Base-by-base conservation (phyloP, 2,797 vertebrate genomes). In the Rhodeus uyekii region DNA sequence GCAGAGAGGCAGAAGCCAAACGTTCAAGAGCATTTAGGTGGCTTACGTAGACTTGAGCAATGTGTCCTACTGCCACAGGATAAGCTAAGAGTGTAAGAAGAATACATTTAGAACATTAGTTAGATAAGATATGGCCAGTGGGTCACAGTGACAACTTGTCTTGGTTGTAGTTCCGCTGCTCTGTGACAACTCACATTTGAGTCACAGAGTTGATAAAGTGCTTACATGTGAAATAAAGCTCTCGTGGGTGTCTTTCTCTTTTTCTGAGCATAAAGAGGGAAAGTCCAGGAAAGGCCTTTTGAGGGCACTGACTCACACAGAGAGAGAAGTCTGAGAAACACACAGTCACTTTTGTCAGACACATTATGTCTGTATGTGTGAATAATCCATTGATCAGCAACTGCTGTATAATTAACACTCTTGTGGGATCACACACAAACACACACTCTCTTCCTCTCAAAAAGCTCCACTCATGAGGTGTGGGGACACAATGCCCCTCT, bases 401-500 rank as follows among this genome's bases (percentile, higher is more conserved):
- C 77, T 82, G 77, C 80, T n/a, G 75, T 53, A 88, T 87, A 87
- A 87, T 88, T 88, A 83, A 82, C 82, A 64, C 74, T 84, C 75
- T 64, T 86, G 80, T 86, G 82, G 76, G 69, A 84, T 87, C 78
- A 69, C 68, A 76, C 58, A 58, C 34, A 85, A 68, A 76, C 67
- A 87, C 67, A 50, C 63, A 78, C 76, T 64, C 75, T 65, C 61
- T 73, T 53, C n/a, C 63, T 81, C 65, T 84, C 85, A 86, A 82
- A 84, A 86, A 82, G 81, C 82, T 76, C 58, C 60, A 81, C 86
- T 87, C 80, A 85, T 82, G 77, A 89, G 83, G 87, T 89, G 88
- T 84, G 74, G 79, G 83, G 74, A 81, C 77, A 87, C 89, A 90
- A 87, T 90, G 86, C 78, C 27, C 84, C 74, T 87, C 87, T 90